Percentiles rank a stretch among this genome's conserved stretches.
Conservation (phyloP, 2,888 invertebrate genomes). For the Synanthedon vespiformis region DNA sequence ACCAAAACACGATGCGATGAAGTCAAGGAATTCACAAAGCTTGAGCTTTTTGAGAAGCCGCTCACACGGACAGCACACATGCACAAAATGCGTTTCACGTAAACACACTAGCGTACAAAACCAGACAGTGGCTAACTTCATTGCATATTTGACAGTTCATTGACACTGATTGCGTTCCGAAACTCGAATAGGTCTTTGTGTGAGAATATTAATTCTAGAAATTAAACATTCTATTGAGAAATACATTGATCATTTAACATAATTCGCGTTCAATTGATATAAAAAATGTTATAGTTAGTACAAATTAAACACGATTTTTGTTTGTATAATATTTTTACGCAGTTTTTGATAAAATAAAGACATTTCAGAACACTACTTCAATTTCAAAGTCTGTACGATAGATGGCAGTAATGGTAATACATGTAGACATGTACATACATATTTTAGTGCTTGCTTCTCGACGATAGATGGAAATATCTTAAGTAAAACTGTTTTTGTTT, state of each 20-base stretch:
- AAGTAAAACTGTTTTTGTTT: too few species aligned
- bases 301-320: too few species aligned
- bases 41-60: slow-evolving; percentile 19
- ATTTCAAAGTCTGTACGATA: slow-evolving; percentile 12
- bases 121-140: slow-evolving; percentile 60
- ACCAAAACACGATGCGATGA: slow-evolving; percentile 14
- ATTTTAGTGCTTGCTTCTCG: not conserved
- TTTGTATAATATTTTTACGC: too few species aligned
- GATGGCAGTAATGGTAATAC: slow-evolving; percentile 12
- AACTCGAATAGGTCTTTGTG: slow-evolving; percentile 6
- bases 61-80: slow-evolving; percentile 43
- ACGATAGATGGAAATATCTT: not conserved
- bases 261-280: not conserved
- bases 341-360: not conserved
- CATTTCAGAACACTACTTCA: not conserved
- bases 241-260: not conserved
- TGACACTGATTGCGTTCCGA: slow-evolving; percentile 35
- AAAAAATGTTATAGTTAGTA: not conserved
- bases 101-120: slow-evolving; percentile 21
- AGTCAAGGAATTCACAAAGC: not conserved
- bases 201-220: not conserved
- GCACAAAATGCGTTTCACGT: slow-evolving; percentile 15
- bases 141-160: slow-evolving; percentile 58
- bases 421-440: not conserved
- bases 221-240: not conserved